Base-by-base conservation (phyloP, 2,113 vertebrate genomes). In the Pipa parva region DNA sequence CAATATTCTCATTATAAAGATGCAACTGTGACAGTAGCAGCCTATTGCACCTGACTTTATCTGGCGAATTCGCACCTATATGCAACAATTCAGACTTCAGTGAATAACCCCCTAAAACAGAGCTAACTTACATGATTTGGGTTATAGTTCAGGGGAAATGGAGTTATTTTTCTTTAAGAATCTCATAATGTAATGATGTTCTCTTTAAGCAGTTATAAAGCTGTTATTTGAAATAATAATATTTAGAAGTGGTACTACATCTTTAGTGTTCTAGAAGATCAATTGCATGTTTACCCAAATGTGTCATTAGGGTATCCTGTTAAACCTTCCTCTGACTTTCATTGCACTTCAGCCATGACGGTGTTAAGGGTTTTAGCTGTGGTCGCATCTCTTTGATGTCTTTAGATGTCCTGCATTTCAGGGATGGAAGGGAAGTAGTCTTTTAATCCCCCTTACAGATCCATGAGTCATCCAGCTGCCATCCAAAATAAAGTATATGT, bases 371-470 rank as follows among this genome's bases (percentile, higher is more conserved):
- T 31, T 62, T 27, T 11, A 31, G 0, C 1, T 57, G 21, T 0
- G 2, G 36, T 9, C 26, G 0, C 3, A 9, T 22, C 21, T 55
- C 33, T 21, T 28, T 51, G 59, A 62, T 45, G 22, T 49, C 56
- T 25, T 45, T 45, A 46, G 17, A 3, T 71, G 46, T 1, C 13
- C 73, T 66, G 37, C 31, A 57, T 60, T 67, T 73, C 72, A 55
- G 59, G 65, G 70, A 26, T 62, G 71, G 60, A 55, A 51, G 63
- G 50, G 1, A 0, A 28, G 7, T 42, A 37, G 27, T 45, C 85
- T 83, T 59, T 59, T 88, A 82, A 86, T 83, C 80, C 77, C 64
- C 72, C 77, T 77, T 73, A 73, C 74, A 67, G 76, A 84, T 84
- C 72, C 48, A 71, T 76, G 77, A 74, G 77, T 86, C 84, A 88